Conservation (phyloP, 2,797 vertebrate species). For the Rhinophrynus dorsalis region DNA sequence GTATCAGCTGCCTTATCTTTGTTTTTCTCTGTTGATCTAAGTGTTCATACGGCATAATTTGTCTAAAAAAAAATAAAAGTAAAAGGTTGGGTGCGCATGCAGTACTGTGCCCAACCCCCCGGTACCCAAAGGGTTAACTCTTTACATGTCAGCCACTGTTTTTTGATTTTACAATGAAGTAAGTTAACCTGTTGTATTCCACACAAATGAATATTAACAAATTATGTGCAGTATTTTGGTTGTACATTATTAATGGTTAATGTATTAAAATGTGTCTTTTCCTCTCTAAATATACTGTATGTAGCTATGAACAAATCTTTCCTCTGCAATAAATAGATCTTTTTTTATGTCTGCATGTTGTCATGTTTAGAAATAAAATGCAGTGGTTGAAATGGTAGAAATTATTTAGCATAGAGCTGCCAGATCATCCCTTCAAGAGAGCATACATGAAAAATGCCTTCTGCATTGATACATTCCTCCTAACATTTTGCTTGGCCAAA, state of each 20-base stretch:
- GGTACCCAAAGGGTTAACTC: not conserved
- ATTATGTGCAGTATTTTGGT: not conserved
- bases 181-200: not conserved
- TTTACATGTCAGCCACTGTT: not conserved
- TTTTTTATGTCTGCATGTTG: conserved; percentile 18
- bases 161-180: not conserved
- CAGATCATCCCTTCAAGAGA: no score
- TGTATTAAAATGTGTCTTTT: conserved; percentile 24
- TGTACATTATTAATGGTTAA: conserved; percentile 36
- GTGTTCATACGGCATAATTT: no score
- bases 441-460: no score
- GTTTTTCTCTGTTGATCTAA: no score
- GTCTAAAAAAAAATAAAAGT: no score
- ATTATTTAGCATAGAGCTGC: no score
- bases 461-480: no score
- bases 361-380: not conserved
- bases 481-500: no score
- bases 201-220: not conserved
- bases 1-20: no score
- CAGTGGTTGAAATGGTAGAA: no score
- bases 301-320: conserved; percentile 2
- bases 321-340: conserved; percentile 41
- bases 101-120: no score
- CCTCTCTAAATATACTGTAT: conserved; percentile 21
- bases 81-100: no score